Evolutionary conservation across 2,113 vertebrate genomes (phyloP).

Genomic region (zebrafish (Danio rerio)): GRCz12tu NC_133184.1:40526001-40526500

Average conservation of each 20-base stretch:
- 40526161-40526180: neutral
- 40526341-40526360: neutral
- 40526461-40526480: too few species aligned
- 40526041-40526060: too few species aligned
- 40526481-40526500: too few species aligned
- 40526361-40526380: neutral
- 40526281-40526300: neutral
- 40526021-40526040: too few species aligned
- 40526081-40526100: too few species aligned
- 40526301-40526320: slow-evolving; percentile 19
- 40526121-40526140: too few species aligned
- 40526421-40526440: too few species aligned
- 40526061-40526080: too few species aligned
- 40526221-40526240: slow-evolving; percentile 8
- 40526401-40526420: too few species aligned
- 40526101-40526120: too few species aligned
- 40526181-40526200: neutral
- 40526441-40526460: too few species aligned
- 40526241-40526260: slow-evolving; percentile 3
- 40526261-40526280: neutral
- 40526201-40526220: slow-evolving; percentile 10
- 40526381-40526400: neutral
- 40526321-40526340: slow-evolving; percentile 6
- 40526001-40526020: too few species aligned
- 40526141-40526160: slow-evolving; percentile 34